A percentile compares a stretch with the other conserved stretches of the same genome.
Evolutionary conservation across 2,113 vertebrate species (phyloP).

Genomic region (Dipodomys ordii): DNA sequence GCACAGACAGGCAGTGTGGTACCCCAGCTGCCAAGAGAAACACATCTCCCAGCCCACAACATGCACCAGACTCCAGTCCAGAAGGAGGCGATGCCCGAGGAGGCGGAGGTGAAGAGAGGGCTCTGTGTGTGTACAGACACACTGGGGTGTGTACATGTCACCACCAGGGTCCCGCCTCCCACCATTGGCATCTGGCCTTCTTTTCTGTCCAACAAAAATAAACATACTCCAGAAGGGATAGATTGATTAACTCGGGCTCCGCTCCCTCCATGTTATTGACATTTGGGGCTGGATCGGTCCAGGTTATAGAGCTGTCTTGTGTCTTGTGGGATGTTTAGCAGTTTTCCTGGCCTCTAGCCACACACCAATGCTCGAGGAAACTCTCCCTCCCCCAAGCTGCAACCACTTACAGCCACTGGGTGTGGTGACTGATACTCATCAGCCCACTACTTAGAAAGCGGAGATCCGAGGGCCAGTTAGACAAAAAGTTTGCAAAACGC

Average conservation of each 20-base stretch:
- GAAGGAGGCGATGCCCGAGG: background rate
- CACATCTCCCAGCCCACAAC: background rate
- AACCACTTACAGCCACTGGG: background rate
- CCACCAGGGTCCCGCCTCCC: background rate
- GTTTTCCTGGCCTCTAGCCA: background rate
- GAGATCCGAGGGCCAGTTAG: no score
- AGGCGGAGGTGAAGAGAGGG: background rate
- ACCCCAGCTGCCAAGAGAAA: no score
- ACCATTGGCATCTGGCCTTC: background rate
- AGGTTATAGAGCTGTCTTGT: background rate
- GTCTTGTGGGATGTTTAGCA: accelerated
- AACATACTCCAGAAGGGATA: background rate
- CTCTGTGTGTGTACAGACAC: no score
- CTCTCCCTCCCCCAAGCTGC: background rate
- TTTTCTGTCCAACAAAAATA: constrained; percentile 2
- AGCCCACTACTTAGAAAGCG: no score
- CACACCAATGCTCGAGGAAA: background rate
- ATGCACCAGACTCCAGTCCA: background rate
- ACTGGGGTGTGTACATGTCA: no score
- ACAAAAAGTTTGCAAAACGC: no score
- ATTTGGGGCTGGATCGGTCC: background rate
- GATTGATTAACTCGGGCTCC: background rate
- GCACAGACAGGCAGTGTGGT: accelerated
- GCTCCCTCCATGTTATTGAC: background rate
- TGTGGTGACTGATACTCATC: no score